Conservation (phyloP, 2,797 vertebrate genomes). For the Lutjanus campechanus region DNA sequence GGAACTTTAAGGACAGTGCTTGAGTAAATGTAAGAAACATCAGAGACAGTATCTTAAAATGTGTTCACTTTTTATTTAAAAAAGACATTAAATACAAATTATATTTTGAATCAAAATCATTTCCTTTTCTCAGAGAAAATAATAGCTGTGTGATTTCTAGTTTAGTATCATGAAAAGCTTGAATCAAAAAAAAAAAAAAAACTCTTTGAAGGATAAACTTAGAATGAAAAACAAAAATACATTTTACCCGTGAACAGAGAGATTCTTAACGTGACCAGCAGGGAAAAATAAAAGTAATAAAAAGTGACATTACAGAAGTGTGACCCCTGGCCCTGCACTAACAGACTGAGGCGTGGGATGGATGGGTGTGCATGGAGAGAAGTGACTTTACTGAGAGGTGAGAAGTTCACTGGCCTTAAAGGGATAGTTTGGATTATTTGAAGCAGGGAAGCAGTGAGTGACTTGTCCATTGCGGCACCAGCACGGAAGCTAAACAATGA, state of each 20-base stretch:
- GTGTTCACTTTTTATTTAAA: constrained; percentile 87
- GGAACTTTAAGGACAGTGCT: no score
- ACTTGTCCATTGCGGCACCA: no score
- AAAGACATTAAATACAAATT: constrained; percentile 91
- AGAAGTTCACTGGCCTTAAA: constrained; percentile 53
- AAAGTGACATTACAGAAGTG: constrained; percentile 73
- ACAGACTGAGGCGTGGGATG: constrained; percentile 73
- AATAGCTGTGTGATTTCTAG: constrained; percentile 83
- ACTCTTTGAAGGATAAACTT: constrained; percentile 61
- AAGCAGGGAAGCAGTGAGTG: no score
- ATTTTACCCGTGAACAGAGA: constrained; percentile 88
- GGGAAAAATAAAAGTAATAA: constrained; percentile 31
- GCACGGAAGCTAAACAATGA: no score
- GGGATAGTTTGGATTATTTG: no score
- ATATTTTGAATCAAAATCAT: constrained; percentile 83
- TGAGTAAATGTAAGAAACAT: constrained; percentile 7
- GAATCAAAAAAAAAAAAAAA: constrained; percentile 61
- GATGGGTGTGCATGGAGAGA: constrained; percentile 73
- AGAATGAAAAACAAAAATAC: constrained; percentile 73
- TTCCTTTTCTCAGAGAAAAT: constrained; percentile 82
- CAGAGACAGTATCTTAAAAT: constrained; percentile 81
- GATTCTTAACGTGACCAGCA: constrained; percentile 77
- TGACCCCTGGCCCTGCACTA: constrained; percentile 75
- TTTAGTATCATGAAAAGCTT: constrained; percentile 85
- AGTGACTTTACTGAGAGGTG: constrained; percentile 59